These are phyloP conservation scores for Magallana nippona DNA, from an alignment of 2,888 invertebrate genomes.

Conservation along the genomic window DNA sequence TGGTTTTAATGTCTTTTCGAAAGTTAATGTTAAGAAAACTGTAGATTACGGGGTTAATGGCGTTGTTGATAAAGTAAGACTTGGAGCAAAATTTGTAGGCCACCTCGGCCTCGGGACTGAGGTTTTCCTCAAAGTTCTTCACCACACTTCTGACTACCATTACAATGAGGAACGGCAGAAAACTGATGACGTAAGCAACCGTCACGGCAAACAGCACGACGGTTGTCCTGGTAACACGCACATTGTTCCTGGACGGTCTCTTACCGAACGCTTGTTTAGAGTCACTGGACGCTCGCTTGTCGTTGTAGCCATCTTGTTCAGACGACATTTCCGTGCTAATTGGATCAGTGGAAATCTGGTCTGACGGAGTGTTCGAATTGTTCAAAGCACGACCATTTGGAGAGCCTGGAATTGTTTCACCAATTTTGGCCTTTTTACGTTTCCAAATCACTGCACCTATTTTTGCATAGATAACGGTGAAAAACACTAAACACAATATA, in stretches of 20 bases:
- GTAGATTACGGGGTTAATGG: constrained; percentile 75
- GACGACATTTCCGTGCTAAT: constrained; percentile 72
- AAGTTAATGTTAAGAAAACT: constrained; percentile 74
- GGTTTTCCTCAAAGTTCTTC: constrained; percentile 68
- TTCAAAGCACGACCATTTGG: constrained; percentile 56
- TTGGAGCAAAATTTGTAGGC: constrained; percentile 74
- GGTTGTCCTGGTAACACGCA: constrained; percentile 72
- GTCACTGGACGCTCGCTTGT: constrained; percentile 56
- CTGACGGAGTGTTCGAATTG: constrained; percentile 54
- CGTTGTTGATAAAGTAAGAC: constrained; percentile 75
- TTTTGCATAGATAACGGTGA: constrained; percentile 69
- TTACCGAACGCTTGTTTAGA: constrained; percentile 51
- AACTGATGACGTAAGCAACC: constrained; percentile 72
- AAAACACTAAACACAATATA: constrained; percentile 67
- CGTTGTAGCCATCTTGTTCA: constrained; percentile 58
- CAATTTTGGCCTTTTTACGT: constrained; percentile 67
- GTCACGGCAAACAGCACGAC: constrained; percentile 74
- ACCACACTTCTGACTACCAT: constrained; percentile 71
- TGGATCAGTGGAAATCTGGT: constrained; percentile 64
- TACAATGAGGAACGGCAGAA: constrained; percentile 72
- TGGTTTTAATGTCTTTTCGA: constrained; percentile 67
- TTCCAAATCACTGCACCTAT: constrained; percentile 71
- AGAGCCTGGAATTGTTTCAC: constrained; percentile 50
- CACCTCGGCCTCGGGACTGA: constrained; percentile 68
- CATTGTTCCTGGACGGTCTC: constrained; percentile 56